A percentile compares a stretch with the other conserved stretches of the same genome.
phyloP scores from a whole-genome alignment of 1,140 invertebrate species.

The Dendroctonus valens region DNA sequence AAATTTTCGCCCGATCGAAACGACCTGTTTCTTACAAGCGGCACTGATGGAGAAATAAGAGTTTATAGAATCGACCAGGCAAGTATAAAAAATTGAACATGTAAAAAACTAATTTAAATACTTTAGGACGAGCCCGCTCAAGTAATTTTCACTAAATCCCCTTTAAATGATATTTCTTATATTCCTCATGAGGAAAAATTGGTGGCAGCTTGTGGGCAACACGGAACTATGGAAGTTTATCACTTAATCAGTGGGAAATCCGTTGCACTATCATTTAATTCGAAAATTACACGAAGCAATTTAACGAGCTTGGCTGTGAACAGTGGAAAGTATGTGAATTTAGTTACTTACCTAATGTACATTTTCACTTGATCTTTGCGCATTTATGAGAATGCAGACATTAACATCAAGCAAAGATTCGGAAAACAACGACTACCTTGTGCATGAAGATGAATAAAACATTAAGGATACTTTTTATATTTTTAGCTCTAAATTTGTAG shows the following conservation, averaged over 20 bases:
- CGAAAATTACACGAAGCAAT: constrained; percentile 27
- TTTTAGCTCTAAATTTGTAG: constrained; percentile 42
- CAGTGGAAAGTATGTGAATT: constrained; percentile 26
- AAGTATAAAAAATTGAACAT: constrained; percentile 10
- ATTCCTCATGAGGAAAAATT: constrained; percentile 45
- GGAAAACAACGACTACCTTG: constrained; percentile 9
- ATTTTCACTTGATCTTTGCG: background rate
- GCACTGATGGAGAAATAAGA: constrained; percentile 44
- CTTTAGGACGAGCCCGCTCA: constrained; percentile 45
- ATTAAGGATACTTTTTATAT: constrained; percentile 6
- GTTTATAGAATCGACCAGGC: constrained; percentile 46
- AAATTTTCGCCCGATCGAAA: constrained; percentile 43
- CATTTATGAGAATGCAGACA: background rate
- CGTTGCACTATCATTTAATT: constrained; percentile 33
- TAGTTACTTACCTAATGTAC: background rate
- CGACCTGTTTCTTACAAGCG: constrained; percentile 46
- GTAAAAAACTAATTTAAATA: background rate
- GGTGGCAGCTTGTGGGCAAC: constrained; percentile 40
- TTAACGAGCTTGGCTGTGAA: constrained; percentile 39
- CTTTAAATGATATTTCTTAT: constrained; percentile 37
- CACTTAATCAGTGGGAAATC: constrained; percentile 39
- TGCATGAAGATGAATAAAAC: background rate
- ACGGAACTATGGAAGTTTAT: constrained; percentile 41
- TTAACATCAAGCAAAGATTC: too few species aligned
- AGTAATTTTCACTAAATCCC: constrained; percentile 43